Evolutionary conservation across 1,140 invertebrate genomes (phyloP).

Genomic region (Cydia fagiglandana): DNA sequence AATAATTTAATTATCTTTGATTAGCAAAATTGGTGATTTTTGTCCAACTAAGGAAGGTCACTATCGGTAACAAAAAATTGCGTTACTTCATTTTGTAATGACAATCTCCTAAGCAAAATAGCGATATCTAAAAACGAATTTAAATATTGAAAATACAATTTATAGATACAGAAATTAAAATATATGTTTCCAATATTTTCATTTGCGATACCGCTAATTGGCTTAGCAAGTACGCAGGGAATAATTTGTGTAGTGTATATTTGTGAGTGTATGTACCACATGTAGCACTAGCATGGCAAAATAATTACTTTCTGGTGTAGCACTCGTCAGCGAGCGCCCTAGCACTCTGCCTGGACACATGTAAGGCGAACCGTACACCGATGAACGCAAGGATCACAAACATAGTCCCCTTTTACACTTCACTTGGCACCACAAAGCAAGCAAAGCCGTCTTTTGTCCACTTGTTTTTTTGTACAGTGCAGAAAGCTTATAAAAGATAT

Average conservation of each 20-base stretch:
- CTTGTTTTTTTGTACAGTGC: background rate
- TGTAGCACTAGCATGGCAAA: constrained; percentile 40
- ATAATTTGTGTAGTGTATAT: background rate
- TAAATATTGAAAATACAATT: no score
- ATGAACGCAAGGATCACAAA: constrained; percentile 72
- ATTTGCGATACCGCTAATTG: background rate
- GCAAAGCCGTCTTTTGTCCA: constrained; percentile 4
- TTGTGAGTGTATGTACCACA: constrained; percentile 39
- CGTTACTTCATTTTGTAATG: background rate
- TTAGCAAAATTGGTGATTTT: no score
- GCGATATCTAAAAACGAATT: no score
- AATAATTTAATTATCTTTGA: no score
- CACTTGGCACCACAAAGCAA: constrained; percentile 22
- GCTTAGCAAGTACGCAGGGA: no score
- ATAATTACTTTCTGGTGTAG: constrained; percentile 73
- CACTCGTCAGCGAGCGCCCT: constrained; percentile 70
- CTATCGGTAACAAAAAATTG: no score
- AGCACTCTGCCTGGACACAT: constrained; percentile 71
- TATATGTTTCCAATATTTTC: background rate
- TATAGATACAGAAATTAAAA: no score
- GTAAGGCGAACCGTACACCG: constrained; percentile 69
- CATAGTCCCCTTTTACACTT: constrained; percentile 52
- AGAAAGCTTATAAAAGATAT: background rate
- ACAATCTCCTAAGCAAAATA: no score
- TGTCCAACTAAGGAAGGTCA: no score